Percentiles rank a stretch among this genome's conserved stretches.
Conservation (phyloP, 2,113 vertebrate species). For the Etheostoma spectabile region DNA sequence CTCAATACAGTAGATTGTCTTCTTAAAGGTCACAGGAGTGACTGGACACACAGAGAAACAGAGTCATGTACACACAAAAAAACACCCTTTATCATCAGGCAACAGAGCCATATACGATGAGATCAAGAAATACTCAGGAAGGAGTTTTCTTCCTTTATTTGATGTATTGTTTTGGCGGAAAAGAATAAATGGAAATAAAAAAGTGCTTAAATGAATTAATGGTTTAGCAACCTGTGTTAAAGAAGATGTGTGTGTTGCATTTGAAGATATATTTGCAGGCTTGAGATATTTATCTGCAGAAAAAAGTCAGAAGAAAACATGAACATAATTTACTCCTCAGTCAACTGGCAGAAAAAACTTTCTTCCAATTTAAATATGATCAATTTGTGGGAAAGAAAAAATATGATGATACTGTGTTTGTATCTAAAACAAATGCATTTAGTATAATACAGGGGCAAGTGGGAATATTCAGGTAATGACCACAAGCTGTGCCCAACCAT, state of each 20-base stretch:
- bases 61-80: conserved; percentile 33
- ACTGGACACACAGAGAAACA: conserved; percentile 50
- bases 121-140: conserved; percentile 55
- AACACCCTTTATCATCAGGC: conserved; percentile 45
- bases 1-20: conserved; percentile 61
- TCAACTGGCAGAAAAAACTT: conserved; percentile 18
- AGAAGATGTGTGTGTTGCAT: conserved; percentile 78
- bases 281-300: conserved; percentile 29
- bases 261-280: conserved; percentile 61
- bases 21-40: conserved; percentile 69
- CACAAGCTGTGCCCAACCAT: background rate
- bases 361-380: conserved; percentile 27
- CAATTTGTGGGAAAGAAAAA: conserved; percentile 20
- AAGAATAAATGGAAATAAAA: conserved; percentile 75
- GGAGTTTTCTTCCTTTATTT: conserved; percentile 62
- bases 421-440: conserved; percentile 16
- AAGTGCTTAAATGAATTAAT: conserved; percentile 76
- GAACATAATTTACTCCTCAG: conserved; percentile 52
- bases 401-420: conserved; percentile 30
- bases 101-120: conserved; percentile 31
- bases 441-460: conserved; percentile 6
- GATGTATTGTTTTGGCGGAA: conserved; percentile 61
- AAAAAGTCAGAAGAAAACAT: conserved; percentile 55
- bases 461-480: conserved; percentile 5
- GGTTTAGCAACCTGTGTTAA: conserved; percentile 79